A percentile compares a stretch with the other conserved stretches of the same genome.
Evolutionary conservation across 2,113 vertebrate genomes (phyloP).

Genomic region (Pelecanoides urinatrix): DNA sequence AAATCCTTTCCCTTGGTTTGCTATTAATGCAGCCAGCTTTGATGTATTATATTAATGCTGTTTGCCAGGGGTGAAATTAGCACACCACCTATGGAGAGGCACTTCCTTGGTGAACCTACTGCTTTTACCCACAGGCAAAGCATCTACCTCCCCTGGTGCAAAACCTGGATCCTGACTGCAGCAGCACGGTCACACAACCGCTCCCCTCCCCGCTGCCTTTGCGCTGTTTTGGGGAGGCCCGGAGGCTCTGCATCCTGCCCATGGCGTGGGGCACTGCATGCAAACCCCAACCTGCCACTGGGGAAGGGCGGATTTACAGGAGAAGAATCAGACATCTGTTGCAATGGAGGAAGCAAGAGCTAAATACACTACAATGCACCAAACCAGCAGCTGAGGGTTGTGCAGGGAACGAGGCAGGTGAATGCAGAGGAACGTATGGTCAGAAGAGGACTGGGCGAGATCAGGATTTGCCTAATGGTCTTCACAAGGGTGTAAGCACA

Average conservation of each 20-base stretch:
- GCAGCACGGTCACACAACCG: not conserved
- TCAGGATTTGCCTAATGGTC: not conserved
- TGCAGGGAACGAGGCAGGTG: not conserved
- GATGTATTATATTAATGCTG: constrained; percentile 39
- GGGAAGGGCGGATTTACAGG: not conserved
- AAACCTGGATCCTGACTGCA: not conserved
- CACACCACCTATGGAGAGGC: constrained; percentile 30
- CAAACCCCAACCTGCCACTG: not conserved
- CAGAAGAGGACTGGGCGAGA: not conserved
- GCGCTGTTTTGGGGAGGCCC: not conserved
- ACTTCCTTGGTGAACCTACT: not conserved
- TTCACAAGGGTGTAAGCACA: not conserved
- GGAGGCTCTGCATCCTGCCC: not conserved
- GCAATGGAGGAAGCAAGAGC: not conserved
- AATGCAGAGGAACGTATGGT: not conserved
- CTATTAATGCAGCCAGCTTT: constrained; percentile 32
- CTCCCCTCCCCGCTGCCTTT: not conserved
- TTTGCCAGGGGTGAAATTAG: constrained; percentile 39
- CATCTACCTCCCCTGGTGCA: not conserved
- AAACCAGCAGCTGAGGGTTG: not conserved
- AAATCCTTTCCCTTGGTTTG: constrained; percentile 40
- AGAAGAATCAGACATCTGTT: not conserved
- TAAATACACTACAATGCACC: not conserved
- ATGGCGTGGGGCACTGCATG: accelerated
- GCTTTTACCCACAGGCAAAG: not conserved